These are phyloP conservation scores for Conomelus anceps DNA, from an alignment of 2,888 invertebrate genomes.

Conservation along the genomic window DNA sequence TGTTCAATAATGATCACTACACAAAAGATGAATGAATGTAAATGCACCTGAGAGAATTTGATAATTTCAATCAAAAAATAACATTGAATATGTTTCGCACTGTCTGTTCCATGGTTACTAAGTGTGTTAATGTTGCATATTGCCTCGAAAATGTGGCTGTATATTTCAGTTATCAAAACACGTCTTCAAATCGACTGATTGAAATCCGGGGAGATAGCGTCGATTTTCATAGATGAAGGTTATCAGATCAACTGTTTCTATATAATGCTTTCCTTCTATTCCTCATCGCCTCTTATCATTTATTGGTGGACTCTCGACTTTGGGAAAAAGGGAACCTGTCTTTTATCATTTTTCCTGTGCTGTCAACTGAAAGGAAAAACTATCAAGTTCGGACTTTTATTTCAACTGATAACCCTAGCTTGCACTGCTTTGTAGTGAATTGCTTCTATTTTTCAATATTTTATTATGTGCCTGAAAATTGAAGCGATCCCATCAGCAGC, in stretches of 20 bases:
- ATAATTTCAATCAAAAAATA: neutral
- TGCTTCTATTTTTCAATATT: neutral
- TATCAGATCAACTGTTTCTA: neutral
- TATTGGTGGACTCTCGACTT: neutral
- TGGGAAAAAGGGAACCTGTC: neutral
- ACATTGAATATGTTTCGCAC: neutral
- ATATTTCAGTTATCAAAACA: neutral
- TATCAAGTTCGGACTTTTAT: neutral
- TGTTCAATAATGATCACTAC: neutral
- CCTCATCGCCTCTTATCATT: neutral
- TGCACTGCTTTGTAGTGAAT: neutral
- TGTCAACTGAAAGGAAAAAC: neutral
- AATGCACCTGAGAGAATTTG: neutral
- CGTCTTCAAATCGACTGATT: neutral
- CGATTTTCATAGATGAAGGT: neutral
- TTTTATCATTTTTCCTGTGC: neutral
- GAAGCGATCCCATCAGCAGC: neutral
- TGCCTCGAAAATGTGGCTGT: neutral
- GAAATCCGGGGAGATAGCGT: neutral
- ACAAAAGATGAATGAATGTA: neutral
- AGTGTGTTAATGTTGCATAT: neutral
- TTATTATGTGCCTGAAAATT: neutral
- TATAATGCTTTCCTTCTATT: neutral
- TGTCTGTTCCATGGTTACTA: neutral
- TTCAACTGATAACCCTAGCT: neutral